Conservation (phyloP, 1,140 invertebrate species). For the Trichonephila inaurata region DNA sequence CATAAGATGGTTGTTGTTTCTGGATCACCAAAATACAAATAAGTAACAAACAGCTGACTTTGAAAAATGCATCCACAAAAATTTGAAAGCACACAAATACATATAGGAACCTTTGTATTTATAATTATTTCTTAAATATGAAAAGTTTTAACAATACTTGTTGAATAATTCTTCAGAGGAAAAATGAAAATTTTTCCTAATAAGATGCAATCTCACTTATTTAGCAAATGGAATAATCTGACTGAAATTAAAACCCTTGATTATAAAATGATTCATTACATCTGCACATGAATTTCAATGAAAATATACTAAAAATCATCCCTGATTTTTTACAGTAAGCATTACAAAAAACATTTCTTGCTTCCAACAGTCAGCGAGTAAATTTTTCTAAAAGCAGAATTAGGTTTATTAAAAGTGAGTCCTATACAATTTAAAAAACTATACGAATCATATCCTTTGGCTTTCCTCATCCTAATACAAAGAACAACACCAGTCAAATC, state of each 20-base stretch:
- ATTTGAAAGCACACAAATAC: constrained; percentile 20
- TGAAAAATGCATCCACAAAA: constrained; percentile 34
- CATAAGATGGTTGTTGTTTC: not conserved
- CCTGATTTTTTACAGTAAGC: constrained; percentile 24
- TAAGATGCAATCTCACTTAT: not conserved
- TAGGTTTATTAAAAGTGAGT: constrained; percentile 44
- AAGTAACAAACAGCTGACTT: not conserved
- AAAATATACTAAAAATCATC: constrained; percentile 35
- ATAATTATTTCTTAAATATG: not conserved
- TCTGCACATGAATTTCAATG: not conserved
- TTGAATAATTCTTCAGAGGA: not conserved
- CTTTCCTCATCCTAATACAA: not conserved
- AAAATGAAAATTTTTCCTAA: not conserved
- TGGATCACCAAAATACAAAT: not conserved
- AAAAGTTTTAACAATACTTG: constrained; percentile 19
- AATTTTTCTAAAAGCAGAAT: constrained; percentile 47
- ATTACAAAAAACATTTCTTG: constrained; percentile 36
- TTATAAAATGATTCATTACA: not conserved
- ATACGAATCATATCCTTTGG: not conserved
- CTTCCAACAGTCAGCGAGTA: constrained; percentile 33
- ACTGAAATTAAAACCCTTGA: not conserved
- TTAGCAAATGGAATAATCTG: not conserved
- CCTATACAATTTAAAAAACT: constrained; percentile 68
- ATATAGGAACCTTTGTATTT: constrained; percentile 4
- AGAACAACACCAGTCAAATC: constrained; percentile 31